phyloP scores from a whole-genome alignment of 2,888 invertebrate species.

The Apodemia hepburni region DNA sequence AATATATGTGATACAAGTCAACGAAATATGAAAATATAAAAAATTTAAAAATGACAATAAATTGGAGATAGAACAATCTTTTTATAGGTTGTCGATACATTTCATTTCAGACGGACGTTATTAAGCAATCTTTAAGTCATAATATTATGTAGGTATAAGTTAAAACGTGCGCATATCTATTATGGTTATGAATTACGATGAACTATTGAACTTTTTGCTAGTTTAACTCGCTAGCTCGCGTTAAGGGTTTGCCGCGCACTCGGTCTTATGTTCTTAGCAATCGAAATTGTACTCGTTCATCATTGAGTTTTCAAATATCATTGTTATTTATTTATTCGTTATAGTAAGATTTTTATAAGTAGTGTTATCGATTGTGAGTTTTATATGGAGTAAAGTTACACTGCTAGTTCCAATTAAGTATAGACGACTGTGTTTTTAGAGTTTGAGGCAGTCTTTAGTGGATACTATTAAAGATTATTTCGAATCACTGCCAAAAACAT shows the following conservation, averaged over 20 bases:
- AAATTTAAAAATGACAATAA: slow-evolving; percentile 32
- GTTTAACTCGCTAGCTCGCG: slow-evolving; percentile 49
- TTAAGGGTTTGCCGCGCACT: slow-evolving; percentile 48
- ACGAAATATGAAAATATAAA: slow-evolving; percentile 10
- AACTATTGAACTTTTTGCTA: slow-evolving; percentile 59
- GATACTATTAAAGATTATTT: slow-evolving; percentile 40
- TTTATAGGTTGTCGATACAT: slow-evolving; percentile 19
- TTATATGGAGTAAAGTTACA: not conserved
- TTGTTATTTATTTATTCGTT: slow-evolving; percentile 61
- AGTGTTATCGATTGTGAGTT: slow-evolving; percentile 40
- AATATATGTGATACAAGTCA: slow-evolving; percentile 60
- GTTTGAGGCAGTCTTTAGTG: slow-evolving; percentile 40
- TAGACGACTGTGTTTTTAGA: not conserved
- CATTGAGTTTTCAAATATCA: slow-evolving; percentile 39
- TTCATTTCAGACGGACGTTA: slow-evolving; percentile 41
- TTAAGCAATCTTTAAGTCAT: slow-evolving; percentile 50
- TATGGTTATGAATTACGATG: slow-evolving; percentile 65
- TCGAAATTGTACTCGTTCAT: slow-evolving; percentile 40
- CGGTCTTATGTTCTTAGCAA: slow-evolving; percentile 60
- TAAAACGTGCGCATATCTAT: slow-evolving; percentile 65
- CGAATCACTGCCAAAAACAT: slow-evolving; percentile 63
- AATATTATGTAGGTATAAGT: slow-evolving; percentile 54
- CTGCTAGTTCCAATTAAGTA: slow-evolving; percentile 7
- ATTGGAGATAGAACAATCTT: slow-evolving; percentile 39
- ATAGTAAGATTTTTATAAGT: slow-evolving; percentile 38